phyloP scores from a whole-genome alignment of 1,140 invertebrate genomes.

The Procambarus virginalis region DNA sequence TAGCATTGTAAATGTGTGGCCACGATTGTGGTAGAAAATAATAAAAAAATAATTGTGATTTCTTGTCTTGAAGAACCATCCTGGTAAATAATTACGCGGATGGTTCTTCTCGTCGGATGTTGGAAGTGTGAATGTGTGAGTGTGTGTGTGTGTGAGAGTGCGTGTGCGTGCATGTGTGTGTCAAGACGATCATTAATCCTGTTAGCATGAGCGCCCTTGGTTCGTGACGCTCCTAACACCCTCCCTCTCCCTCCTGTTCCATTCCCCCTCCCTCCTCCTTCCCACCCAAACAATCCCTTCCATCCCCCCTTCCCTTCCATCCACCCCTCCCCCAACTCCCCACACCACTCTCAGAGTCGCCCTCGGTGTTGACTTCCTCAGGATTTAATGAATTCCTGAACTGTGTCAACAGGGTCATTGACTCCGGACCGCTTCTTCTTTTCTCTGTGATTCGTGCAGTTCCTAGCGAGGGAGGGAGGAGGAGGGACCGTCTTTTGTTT shows the following conservation, averaged over 20 bases:
- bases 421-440: not conserved
- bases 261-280: too few species aligned
- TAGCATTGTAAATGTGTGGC: too few species aligned
- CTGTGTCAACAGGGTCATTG: not conserved
- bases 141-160: not conserved
- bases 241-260: too few species aligned
- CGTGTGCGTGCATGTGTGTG: not conserved
- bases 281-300: too few species aligned
- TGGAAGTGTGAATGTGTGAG: not conserved
- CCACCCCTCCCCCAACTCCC: too few species aligned
- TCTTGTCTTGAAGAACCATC: too few species aligned
- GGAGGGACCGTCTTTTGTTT: not conserved
- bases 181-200: constrained; percentile 1
- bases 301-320: too few species aligned
- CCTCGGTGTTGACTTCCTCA: not conserved
- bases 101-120: too few species aligned
- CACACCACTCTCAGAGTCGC: not conserved
- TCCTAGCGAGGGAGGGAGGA: too few species aligned
- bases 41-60: too few species aligned
- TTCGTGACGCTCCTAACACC: not conserved
- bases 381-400: not conserved
- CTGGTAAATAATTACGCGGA: too few species aligned
- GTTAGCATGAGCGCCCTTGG: not conserved
- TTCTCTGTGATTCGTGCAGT: not conserved
- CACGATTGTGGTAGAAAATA: too few species aligned